A percentile compares a stretch with the other conserved stretches of the same genome.
These are phyloP conservation scores for Drosophila vallismaia DNA, from an alignment of 2,888 invertebrate genomes.

Conservation along the genomic window DNA sequence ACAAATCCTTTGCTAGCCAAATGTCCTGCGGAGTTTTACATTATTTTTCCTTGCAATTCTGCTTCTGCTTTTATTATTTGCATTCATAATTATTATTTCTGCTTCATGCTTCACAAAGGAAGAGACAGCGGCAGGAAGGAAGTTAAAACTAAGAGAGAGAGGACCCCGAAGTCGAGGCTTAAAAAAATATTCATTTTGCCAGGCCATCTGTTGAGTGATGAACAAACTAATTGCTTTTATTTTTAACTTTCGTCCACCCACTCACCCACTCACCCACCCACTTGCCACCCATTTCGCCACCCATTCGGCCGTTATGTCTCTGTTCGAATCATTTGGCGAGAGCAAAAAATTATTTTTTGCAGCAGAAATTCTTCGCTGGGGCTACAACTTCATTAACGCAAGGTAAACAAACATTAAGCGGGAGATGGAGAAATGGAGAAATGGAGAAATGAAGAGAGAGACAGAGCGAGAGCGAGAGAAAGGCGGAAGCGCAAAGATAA, in stretches of 20 bases:
- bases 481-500: slow-evolving; percentile 7
- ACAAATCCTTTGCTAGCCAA: slow-evolving; percentile 2
- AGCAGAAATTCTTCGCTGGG: slow-evolving; percentile 62
- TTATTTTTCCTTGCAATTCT: slow-evolving; percentile 50
- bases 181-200: slow-evolving; percentile 67
- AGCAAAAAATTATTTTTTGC: slow-evolving; percentile 51
- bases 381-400: slow-evolving; percentile 78
- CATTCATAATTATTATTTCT: slow-evolving; percentile 70
- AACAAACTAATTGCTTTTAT: slow-evolving; percentile 81
- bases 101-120: slow-evolving; percentile 54
- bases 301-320: slow-evolving; percentile 3
- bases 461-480: neutral
- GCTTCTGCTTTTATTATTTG: slow-evolving; percentile 37
- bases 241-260: slow-evolving; percentile 40
- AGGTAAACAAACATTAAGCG: slow-evolving; percentile 72
- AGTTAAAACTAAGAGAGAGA: slow-evolving; percentile 4
- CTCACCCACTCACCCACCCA: neutral
- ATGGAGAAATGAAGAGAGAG: slow-evolving; percentile 1
- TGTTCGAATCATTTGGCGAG: slow-evolving; percentile 41
- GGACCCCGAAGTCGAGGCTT: slow-evolving; percentile 38
- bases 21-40: slow-evolving; percentile 55
- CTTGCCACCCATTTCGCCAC: slow-evolving; percentile 1
- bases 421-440: slow-evolving; percentile 9
- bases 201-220: slow-evolving; percentile 79
- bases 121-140: slow-evolving; percentile 1